Conservation (phyloP, 2,888 invertebrate genomes). For the Aethes cnicana region DNA sequence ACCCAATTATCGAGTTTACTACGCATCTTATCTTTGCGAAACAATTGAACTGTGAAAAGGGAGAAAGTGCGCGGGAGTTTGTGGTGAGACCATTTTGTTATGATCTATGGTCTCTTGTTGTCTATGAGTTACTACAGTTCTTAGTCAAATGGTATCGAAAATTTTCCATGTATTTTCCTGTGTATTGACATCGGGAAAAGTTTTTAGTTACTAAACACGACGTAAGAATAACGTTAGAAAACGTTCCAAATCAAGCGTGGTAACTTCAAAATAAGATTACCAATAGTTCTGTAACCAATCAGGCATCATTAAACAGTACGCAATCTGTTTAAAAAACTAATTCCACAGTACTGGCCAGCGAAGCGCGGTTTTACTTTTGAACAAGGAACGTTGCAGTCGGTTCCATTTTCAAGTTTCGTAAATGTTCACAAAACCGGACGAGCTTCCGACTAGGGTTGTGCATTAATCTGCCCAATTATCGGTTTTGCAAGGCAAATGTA, state of each 20-base stretch:
- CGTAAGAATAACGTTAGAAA: constrained; percentile 3
- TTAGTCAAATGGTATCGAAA: constrained; percentile 29
- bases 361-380: constrained; percentile 15
- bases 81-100: constrained; percentile 35
- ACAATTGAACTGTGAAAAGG: constrained; percentile 78
- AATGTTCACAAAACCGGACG: constrained; percentile 37
- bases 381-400: constrained; percentile 2
- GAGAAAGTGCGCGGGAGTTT: constrained; percentile 65
- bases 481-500: constrained; percentile 23
- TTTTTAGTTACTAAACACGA: background rate
- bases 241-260: constrained; percentile 5
- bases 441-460: constrained; percentile 42
- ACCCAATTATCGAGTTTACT: background rate
- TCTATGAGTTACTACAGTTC: constrained; percentile 19
- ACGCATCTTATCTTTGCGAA: constrained; percentile 38
- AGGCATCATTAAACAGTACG: constrained; percentile 32
- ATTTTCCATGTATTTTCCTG: constrained; percentile 28
- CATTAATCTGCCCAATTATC: constrained; percentile 23
- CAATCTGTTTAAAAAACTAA: constrained; percentile 38
- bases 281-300: constrained; percentile 33
- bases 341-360: constrained; percentile 27
- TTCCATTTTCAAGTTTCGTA: constrained; percentile 35
- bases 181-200: constrained; percentile 5
- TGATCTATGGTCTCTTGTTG: constrained; percentile 35
- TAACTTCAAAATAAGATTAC: constrained; percentile 23